Conservation (phyloP, 1,140 invertebrate genomes). For the Scaptomyza hsui region DNA sequence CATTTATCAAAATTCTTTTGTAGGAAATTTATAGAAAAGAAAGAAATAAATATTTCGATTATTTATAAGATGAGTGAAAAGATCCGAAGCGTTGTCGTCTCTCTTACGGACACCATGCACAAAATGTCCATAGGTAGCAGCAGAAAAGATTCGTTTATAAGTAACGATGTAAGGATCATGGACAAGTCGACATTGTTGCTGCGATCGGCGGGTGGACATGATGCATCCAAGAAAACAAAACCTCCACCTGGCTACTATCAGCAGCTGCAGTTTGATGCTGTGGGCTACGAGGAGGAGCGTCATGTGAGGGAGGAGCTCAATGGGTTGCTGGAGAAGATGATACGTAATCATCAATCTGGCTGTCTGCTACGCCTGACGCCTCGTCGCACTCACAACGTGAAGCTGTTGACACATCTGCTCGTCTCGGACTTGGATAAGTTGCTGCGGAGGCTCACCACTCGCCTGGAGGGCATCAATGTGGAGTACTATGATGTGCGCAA, state of each 20-base stretch:
- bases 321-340: constrained; percentile 46
- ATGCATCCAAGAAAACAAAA: not conserved
- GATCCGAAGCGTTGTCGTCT: constrained; percentile 53
- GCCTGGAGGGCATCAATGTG: constrained; percentile 46
- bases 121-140: constrained; percentile 5
- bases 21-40: not conserved
- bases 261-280: constrained; percentile 61
- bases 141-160: not conserved
- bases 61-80: constrained; percentile 23
- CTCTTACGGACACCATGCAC: constrained; percentile 42
- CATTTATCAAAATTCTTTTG: no score
- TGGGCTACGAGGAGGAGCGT: constrained; percentile 57
- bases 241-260: constrained; percentile 44
- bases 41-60: not conserved
- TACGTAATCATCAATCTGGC: constrained; percentile 39
- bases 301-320: constrained; percentile 39
- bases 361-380: constrained; percentile 54
- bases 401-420: constrained; percentile 52
- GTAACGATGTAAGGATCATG: constrained; percentile 47
- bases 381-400: constrained; percentile 43
- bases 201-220: constrained; percentile 4
- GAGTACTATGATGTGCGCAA: constrained; percentile 70
- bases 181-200: constrained; percentile 46
- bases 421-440: constrained; percentile 61
- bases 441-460: constrained; percentile 30